Base-by-base conservation (phyloP, 2,113 vertebrate species). In the Hucho hucho region DNA sequence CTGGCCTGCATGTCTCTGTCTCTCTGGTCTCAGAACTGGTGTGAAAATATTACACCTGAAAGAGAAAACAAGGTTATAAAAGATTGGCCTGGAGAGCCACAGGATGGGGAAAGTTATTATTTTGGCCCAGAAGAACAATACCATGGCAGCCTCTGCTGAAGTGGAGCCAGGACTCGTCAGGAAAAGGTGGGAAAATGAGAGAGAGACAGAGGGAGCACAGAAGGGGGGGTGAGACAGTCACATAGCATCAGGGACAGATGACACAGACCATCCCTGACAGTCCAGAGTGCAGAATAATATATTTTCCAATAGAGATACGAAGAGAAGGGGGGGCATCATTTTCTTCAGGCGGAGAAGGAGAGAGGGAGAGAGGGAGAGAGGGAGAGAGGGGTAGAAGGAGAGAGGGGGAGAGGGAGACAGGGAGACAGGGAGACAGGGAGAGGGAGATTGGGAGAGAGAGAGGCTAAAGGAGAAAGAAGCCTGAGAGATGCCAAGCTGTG, bases 31-130 rank as follows among this genome's bases (percentile, higher is more conserved):
- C 80, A 81, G 79, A 79, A 74, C 82, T 82, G 79, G 80, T 83
- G 82, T 84, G 86, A 89, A 89, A 89, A 89, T 81, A 89, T 86
- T 85, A 81, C 75, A 87, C 74, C 81, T 83, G 75, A 70, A 73
- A 79, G 74, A 72, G 74, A 91, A 89, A 89, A 89, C 84, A 86
- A 79, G 78, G 83, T 84, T 78, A 79, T 59, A 82, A 81, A 80
- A 81, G 71, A n/a, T 70, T 0, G 16, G 32, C 64, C 46, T n/a
- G 43, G 63, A 25, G 73, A 68, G 75, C 46, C 75, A 80, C 82
- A 78, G 86, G 81, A 87, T 75, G 80, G 47, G 71, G 66, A 63
- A 29, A 80, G 85, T 87, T 85, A 79, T 90, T 87, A 74, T 84
- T 77, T 69, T 72, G 73, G 37, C 43, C 64, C 13, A 72, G 61